Conservation (phyloP, 2,888 invertebrate species). For the Amphiduros pacificus region DNA sequence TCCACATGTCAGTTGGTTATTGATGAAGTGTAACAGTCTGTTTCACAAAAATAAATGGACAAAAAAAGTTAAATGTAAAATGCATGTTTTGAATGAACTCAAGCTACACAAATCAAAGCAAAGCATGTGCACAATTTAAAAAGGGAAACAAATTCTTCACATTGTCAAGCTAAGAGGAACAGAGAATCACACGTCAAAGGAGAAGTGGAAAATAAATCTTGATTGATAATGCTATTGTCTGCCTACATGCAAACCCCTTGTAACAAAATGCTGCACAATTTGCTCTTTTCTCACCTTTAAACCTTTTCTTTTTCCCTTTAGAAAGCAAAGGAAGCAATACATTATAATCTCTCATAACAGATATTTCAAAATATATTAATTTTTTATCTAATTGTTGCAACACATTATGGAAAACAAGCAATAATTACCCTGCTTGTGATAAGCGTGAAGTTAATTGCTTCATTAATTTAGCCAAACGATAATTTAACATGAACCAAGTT, state of each 20-base stretch:
- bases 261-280: neutral
- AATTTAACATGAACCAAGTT: neutral
- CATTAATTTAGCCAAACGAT: no score
- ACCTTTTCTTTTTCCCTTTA: conserved; percentile 15
- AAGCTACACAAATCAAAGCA: neutral
- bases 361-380: neutral
- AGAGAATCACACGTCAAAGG: neutral
- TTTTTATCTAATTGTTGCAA: neutral
- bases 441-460: no score
- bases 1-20: no score
- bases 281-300: conserved; percentile 10
- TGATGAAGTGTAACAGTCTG: no score
- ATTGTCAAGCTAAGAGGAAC: neutral
- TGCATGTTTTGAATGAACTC: neutral
- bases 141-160: neutral
- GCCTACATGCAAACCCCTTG: no score
- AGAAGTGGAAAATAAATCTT: no score
- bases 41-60: no score
- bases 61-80: neutral
- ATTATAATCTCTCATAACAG: neutral
- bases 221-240: no score
- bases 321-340: no score
- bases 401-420: neutral
- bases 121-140: neutral
- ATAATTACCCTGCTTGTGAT: neutral